Evolutionary conservation across 2,113 vertebrate genomes (phyloP).

Genomic region (Gymnarchus niloticus): DNA sequence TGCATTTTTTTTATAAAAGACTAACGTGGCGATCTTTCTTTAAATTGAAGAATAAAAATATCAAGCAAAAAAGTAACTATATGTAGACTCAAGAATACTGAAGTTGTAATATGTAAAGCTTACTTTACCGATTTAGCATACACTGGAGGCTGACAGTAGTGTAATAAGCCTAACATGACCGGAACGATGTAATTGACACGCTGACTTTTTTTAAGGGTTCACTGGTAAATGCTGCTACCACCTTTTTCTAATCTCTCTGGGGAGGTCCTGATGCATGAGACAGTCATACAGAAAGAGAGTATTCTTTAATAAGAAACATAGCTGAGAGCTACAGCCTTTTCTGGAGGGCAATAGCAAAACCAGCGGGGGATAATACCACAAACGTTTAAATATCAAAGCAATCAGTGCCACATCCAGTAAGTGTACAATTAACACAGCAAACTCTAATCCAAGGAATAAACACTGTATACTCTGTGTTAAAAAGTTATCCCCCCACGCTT

Average conservation of each 20-base stretch:
- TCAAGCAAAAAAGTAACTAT: background rate
- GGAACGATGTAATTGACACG: too few species aligned
- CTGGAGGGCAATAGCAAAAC: background rate
- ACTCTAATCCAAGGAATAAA: background rate
- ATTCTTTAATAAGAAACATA: background rate
- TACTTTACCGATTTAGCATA: background rate
- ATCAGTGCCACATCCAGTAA: background rate
- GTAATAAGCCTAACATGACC: background rate
- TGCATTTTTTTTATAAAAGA: too few species aligned
- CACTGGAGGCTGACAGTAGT: conserved; percentile 23
- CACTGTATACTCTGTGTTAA: background rate
- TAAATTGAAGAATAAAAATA: background rate
- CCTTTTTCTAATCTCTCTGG: background rate
- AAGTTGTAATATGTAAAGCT: background rate
- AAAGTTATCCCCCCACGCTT: background rate
- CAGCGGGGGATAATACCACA: background rate
- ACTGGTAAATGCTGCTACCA: background rate
- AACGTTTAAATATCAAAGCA: background rate
- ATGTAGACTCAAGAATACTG: background rate
- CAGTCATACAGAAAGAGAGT: background rate
- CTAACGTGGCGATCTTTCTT: too few species aligned
- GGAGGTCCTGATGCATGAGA: background rate
- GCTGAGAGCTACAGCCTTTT: background rate
- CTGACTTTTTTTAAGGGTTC: too few species aligned
- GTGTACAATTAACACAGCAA: background rate